These are phyloP conservation scores for Proteles cristata DNA, from an alignment of 2,113 vertebrate species.

Conservation along the genomic window DNA sequence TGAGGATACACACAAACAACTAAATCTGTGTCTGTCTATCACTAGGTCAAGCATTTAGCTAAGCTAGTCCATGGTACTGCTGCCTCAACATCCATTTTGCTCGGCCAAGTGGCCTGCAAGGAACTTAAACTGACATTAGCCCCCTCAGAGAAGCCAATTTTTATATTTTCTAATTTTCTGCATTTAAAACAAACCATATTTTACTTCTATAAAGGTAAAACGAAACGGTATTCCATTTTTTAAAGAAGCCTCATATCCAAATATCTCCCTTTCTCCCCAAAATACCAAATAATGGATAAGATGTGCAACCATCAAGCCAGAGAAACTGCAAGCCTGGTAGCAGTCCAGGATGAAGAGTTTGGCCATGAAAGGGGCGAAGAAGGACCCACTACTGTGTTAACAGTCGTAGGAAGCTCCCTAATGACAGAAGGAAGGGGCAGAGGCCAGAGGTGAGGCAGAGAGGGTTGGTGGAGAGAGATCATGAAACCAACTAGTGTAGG, in stretches of 20 bases:
- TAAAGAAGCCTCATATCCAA: neutral
- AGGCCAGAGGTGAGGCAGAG: neutral
- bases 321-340: neutral
- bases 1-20: neutral
- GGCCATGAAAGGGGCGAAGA: neutral
- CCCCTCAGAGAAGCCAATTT: neutral
- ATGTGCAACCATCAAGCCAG: neutral
- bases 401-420: neutral
- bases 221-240: neutral
- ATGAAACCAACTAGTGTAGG: neutral
- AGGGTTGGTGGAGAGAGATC: neutral
- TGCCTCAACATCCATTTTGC: neutral
- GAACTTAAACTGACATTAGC: neutral
- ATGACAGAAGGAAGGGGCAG: neutral
- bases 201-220: neutral
- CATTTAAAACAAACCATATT: constrained; percentile 39
- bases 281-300: constrained; percentile 24
- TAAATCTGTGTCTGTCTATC: neutral
- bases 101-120: neutral
- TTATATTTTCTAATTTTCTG: constrained; percentile 28
- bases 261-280: neutral
- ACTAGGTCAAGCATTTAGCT: neutral
- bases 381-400: neutral
- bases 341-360: neutral
- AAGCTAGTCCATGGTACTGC: neutral